These are phyloP conservation scores for Ascidia mentula DNA, from an alignment of 23 tunicate species.

Conservation along the genomic window DNA sequence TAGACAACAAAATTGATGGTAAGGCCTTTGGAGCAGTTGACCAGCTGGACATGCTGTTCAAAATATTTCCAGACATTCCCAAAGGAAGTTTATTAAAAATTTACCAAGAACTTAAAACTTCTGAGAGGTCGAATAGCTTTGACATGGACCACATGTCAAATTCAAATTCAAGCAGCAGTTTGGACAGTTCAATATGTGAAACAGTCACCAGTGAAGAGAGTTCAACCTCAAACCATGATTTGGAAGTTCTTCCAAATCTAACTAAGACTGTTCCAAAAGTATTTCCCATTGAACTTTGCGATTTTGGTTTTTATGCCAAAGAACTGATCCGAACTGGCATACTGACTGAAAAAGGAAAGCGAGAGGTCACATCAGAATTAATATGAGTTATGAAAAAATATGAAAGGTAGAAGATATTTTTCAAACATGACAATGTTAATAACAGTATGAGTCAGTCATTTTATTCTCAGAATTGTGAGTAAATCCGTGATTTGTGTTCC, in stretches of 20 bases:
- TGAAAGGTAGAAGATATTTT: conserved; percentile 3
- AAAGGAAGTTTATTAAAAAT: conserved; percentile 15
- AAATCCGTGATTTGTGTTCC: no score
- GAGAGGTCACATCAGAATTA: conserved; percentile 11
- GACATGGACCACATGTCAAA: neutral
- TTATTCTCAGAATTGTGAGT: no score
- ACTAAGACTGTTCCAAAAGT: conserved; percentile 3
- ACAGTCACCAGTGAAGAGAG: conserved; percentile 11
- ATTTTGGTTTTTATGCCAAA: conserved; percentile 18
- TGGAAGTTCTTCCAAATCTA: conserved; percentile 8
- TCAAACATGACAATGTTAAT: no score
- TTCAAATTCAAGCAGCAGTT: neutral
- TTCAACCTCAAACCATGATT: conserved; percentile 3
- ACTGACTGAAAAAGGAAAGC: conserved; percentile 11
- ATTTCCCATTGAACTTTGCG: neutral
- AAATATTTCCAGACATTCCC: conserved; percentile 7
- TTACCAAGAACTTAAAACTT: conserved; percentile 11
- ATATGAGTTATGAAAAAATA: conserved; percentile 4
- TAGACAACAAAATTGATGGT: conserved; percentile 24
- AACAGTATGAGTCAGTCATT: no score
- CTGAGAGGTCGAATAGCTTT: neutral
- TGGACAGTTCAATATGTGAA: conserved; percentile 1
- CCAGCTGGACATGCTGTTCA: conserved; percentile 1
- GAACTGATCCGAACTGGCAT: neutral
- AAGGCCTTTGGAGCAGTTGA: conserved; percentile 12